Conservation (phyloP, 2,113 vertebrate species). For the Macheiramphus alcinus region DNA sequence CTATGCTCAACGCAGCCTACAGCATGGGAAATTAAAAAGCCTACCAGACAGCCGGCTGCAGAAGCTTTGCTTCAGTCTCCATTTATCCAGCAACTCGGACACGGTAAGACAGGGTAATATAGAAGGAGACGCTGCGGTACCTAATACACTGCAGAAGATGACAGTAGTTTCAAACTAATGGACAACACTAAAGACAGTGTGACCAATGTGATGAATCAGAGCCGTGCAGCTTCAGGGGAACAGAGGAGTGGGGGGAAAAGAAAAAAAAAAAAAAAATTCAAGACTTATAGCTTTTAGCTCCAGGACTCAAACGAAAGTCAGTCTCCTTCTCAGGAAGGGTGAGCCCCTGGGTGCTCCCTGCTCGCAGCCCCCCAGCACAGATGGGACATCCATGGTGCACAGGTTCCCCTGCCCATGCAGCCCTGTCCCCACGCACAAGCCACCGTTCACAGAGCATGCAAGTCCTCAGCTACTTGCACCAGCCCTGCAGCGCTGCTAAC, state of each 20-base stretch:
- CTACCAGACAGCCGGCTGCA: not conserved
- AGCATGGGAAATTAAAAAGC: not conserved
- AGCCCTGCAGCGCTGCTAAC: not conserved
- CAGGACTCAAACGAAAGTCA: not conserved
- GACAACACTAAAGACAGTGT: not conserved
- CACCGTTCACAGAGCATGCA: not conserved
- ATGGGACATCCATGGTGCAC: no score
- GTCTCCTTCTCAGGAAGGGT: not conserved
- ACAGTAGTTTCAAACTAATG: not conserved
- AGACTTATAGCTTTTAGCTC: not conserved
- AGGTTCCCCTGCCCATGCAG: not conserved
- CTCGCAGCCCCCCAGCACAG: not conserved
- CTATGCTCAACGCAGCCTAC: not conserved
- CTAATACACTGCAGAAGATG: not conserved
- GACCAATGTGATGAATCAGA: not conserved
- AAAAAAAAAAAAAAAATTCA: not conserved
- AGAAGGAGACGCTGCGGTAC: not conserved
- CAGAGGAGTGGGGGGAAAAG: rapidly evolving
- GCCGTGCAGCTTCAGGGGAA: not conserved
- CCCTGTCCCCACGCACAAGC: not conserved
- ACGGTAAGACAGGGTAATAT: not conserved
- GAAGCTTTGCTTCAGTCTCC: not conserved
- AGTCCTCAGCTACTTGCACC: not conserved
- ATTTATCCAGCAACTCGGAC: not conserved
- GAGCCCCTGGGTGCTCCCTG: not conserved